Conservation (phyloP, 2,888 invertebrate species). For the Enoplolaimus lenunculus region DNA sequence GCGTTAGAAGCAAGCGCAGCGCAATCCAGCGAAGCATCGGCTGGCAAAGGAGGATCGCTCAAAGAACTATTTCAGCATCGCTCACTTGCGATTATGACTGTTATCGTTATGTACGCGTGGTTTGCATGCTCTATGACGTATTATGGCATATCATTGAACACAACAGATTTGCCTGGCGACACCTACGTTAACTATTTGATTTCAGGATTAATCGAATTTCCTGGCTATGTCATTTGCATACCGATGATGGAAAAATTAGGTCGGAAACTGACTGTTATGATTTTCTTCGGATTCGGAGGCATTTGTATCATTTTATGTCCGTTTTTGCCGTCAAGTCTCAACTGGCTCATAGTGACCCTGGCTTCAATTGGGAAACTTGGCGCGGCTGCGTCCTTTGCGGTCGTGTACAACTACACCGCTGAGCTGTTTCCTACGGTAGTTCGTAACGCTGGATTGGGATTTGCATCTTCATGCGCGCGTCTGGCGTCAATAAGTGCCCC, state of each 20-base stretch:
- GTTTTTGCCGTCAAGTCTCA: neutral
- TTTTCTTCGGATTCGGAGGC: constrained; percentile 14
- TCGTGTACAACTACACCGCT: constrained; percentile 23
- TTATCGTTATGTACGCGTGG: constrained; percentile 5
- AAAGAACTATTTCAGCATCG: neutral
- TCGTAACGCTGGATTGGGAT: constrained; percentile 21
- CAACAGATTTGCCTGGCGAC: constrained; percentile 21
- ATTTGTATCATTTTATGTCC: constrained; percentile 5
- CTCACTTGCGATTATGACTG: constrained; percentile 4
- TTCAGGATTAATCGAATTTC: constrained; percentile 21
- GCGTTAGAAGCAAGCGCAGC: neutral
- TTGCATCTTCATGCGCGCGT: constrained; percentile 18
- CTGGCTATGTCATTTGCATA: constrained; percentile 16
- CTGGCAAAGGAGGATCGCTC: neutral
- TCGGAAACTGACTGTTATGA: constrained; percentile 1
- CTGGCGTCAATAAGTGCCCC: constrained; percentile 21
- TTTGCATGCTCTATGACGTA: constrained; percentile 22
- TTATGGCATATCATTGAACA: constrained; percentile 23
- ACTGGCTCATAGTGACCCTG: constrained; percentile 7
- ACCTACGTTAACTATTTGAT: constrained; percentile 23
- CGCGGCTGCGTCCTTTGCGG: constrained; percentile 21
- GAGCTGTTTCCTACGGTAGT: constrained; percentile 24
- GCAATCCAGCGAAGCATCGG: neutral
- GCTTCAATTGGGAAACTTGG: constrained; percentile 19
- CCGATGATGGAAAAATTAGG: constrained; percentile 21